phyloP scores from a whole-genome alignment of 2,797 vertebrate genomes.

The Lacerta viridis region DNA sequence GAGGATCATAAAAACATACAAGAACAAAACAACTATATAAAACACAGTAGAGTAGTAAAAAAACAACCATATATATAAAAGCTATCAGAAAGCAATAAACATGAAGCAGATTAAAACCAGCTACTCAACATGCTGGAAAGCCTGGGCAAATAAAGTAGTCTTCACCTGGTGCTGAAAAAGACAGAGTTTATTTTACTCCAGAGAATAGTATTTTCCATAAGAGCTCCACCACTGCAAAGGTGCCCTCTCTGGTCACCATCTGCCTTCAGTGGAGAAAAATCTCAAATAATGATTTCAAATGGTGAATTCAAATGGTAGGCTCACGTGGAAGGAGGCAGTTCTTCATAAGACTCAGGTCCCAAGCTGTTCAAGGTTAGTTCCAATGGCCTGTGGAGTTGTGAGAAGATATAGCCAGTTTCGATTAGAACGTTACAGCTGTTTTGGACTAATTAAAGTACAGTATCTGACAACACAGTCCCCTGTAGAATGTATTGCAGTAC shows the following conservation, averaged over 20 bases:
- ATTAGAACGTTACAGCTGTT: too few species aligned
- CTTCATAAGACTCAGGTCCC: too few species aligned
- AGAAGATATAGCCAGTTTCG: too few species aligned
- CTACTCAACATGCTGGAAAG: background rate
- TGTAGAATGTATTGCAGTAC: background rate
- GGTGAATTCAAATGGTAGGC: background rate
- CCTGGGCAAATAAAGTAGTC: background rate
- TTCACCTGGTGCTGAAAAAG: background rate
- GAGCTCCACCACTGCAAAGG: background rate
- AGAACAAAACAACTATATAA: background rate
- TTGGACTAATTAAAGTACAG: too few species aligned
- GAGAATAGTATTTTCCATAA: background rate
- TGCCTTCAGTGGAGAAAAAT: background rate
- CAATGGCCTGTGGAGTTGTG: too few species aligned
- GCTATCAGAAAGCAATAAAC: background rate
- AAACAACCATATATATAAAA: background rate
- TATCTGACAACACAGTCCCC: background rate
- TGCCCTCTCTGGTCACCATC: background rate
- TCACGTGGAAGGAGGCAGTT: too few species aligned
- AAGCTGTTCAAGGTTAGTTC: too few species aligned
- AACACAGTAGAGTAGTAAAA: background rate
- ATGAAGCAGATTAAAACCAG: background rate
- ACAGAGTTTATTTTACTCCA: background rate
- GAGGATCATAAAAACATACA: background rate
- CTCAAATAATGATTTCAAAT: background rate